phyloP scores from a whole-genome alignment of 2,113 vertebrate species.

The Aegithalos caudatus region DNA sequence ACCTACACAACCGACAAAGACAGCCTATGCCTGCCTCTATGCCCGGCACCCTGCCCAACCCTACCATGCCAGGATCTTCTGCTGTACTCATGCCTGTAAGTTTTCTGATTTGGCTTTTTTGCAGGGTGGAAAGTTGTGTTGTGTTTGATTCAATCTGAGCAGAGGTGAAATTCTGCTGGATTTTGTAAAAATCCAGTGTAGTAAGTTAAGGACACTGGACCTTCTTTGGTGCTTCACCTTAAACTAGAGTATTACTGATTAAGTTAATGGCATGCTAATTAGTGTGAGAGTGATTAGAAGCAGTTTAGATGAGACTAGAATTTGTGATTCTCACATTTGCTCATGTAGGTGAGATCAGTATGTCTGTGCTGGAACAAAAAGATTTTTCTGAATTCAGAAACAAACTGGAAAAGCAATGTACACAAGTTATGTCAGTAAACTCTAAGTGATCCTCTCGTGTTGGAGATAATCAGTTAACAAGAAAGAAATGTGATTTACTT shows the following conservation, averaged over 20 bases:
- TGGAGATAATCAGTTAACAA: neutral
- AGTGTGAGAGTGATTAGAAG: neutral
- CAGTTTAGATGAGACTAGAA: neutral
- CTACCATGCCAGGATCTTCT: constrained; percentile 96
- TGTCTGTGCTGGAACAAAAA: neutral
- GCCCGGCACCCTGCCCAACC: constrained; percentile 97
- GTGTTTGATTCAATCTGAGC: neutral
- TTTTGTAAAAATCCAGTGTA: neutral
- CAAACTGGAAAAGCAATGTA: neutral
- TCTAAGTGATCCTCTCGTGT: neutral
- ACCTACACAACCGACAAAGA: constrained; percentile 97
- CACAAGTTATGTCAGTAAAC: neutral
- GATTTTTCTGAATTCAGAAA: neutral
- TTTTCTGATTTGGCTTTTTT: neutral
- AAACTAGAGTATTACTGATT: neutral
- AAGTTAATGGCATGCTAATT: neutral
- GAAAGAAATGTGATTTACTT: neutral
- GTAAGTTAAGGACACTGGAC: neutral
- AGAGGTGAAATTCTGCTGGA: neutral
- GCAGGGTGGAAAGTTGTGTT: fast-evolving
- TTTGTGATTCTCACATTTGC: neutral
- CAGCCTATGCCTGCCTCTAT: constrained; percentile 99
- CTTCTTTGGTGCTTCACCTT: neutral
- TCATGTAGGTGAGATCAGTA: neutral
- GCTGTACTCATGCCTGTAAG: constrained; percentile 98